phyloP scores from a whole-genome alignment of 1,140 invertebrate species.

The Marisa cornuarietis region DNA sequence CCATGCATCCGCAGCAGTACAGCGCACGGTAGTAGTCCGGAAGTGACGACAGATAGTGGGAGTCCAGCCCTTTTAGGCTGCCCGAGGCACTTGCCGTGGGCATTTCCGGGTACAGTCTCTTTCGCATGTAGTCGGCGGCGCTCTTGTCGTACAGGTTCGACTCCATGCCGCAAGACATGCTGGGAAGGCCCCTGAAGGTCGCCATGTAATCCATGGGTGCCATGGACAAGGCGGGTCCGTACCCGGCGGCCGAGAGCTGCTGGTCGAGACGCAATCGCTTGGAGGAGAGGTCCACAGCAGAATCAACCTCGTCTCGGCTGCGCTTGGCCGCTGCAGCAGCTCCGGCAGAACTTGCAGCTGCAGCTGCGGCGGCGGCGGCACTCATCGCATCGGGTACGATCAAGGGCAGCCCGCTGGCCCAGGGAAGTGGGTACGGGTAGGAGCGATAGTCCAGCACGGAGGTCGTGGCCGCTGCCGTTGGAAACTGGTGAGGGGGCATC shows the following conservation, averaged over 20 bases:
- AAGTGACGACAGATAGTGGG: slow-evolving; percentile 28
- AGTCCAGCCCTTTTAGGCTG: not conserved
- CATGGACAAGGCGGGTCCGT: not conserved
- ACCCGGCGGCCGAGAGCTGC: not conserved
- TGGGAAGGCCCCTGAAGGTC: slow-evolving; percentile 6
- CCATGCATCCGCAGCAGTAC: slow-evolving; percentile 33
- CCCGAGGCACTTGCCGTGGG: not conserved
- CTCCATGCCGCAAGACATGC: slow-evolving; percentile 30
- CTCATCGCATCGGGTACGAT: slow-evolving; percentile 15
- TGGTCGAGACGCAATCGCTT: slow-evolving; percentile 22
- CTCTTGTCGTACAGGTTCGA: slow-evolving; percentile 27
- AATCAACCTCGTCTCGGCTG: slow-evolving; percentile 20
- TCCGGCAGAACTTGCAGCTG: slow-evolving; percentile 8
- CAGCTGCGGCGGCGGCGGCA: slow-evolving; percentile 27
- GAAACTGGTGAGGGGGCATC: slow-evolving; percentile 24
- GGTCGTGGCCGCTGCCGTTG: slow-evolving; percentile 6
- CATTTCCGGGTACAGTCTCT: slow-evolving; percentile 26
- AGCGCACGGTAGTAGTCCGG: slow-evolving; percentile 31
- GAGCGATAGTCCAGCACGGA: slow-evolving; percentile 27
- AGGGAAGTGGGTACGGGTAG: slow-evolving; percentile 4
- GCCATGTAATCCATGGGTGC: slow-evolving; percentile 15
- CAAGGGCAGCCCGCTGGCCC: slow-evolving; percentile 19
- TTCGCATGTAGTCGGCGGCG: slow-evolving; percentile 24
- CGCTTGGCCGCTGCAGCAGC: slow-evolving; percentile 13
- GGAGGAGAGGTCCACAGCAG: slow-evolving; percentile 8